A percentile compares a stretch with the other conserved stretches of the same genome.
These are phyloP conservation scores for Eurosta solidaginis DNA, from an alignment of 1,140 invertebrate species.

Conservation along the genomic window DNA sequence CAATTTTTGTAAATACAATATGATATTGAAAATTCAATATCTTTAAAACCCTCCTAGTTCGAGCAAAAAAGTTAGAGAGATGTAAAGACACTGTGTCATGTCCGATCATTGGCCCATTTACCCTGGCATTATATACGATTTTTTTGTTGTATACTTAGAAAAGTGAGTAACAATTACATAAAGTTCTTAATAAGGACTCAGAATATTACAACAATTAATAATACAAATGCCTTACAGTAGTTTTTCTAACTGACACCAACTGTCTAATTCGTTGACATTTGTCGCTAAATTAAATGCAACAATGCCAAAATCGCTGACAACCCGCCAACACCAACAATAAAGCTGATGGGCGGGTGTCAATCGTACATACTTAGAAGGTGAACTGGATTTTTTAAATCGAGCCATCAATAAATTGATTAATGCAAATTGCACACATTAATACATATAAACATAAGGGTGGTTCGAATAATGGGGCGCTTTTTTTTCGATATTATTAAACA, in stretches of 20 bases:
- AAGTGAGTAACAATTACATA: no score
- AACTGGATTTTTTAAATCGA: not conserved
- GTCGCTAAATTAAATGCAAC: not conserved
- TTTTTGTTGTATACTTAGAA: no score
- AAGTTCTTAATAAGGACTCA: not conserved
- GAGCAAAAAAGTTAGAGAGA: no score
- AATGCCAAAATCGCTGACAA: not conserved
- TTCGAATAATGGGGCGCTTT: no score
- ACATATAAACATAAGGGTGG: no score
- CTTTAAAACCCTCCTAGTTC: no score
- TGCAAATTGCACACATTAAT: not conserved
- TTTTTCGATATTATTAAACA: no score
- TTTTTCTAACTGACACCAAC: not conserved
- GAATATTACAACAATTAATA: not conserved
- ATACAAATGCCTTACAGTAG: not conserved
- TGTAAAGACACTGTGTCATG: no score
- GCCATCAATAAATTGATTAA: not conserved
- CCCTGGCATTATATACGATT: no score
- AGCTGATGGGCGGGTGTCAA: not conserved
- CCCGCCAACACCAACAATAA: constrained; percentile 5
- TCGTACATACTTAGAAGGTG: not conserved
- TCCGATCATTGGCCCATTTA: no score
- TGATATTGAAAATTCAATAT: no score
- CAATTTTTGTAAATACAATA: no score
- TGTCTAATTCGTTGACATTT: not conserved